Conservation (phyloP, 2,888 invertebrate species). For the Pterostichus madidus region DNA sequence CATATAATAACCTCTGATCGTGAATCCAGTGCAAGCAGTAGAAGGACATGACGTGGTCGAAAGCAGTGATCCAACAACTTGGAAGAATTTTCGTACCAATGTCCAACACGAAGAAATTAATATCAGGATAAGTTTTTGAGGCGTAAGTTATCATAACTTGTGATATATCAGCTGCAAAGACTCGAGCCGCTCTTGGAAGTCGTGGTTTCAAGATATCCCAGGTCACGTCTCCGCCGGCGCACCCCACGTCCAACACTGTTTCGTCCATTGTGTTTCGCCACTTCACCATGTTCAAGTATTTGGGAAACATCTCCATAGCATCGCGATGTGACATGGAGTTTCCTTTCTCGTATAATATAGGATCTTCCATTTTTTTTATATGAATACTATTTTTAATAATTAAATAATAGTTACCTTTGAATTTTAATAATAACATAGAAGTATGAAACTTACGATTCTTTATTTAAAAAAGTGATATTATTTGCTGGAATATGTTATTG, state of each 20-base stretch:
- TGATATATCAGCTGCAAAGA: slow-evolving; percentile 84
- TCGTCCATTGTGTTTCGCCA: background rate
- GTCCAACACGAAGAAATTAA: slow-evolving; percentile 76
- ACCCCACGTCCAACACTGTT: slow-evolving; percentile 82
- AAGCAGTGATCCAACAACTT: slow-evolving; percentile 73
- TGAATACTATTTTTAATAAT: too few species aligned
- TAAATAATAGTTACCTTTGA: too few species aligned
- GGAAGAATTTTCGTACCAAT: slow-evolving; percentile 78
- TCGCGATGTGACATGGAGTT: background rate
- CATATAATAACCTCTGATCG: slow-evolving; percentile 79
- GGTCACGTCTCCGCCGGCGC: slow-evolving; percentile 84
- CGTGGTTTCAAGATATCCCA: slow-evolving; percentile 80
- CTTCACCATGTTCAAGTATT: background rate
- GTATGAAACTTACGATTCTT: too few species aligned
- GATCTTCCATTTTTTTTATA: background rate
- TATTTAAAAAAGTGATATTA: too few species aligned
- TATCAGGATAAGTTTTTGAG: slow-evolving; percentile 77
- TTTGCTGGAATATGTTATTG: too few species aligned
- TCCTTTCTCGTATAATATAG: background rate
- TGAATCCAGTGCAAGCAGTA: slow-evolving; percentile 87
- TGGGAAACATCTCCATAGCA: background rate
- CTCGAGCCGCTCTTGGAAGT: slow-evolving; percentile 77
- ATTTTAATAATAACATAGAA: too few species aligned
- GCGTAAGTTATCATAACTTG: slow-evolving; percentile 83
- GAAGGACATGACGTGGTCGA: slow-evolving; percentile 83